Evolutionary conservation across 2,113 vertebrate species (phyloP), one percentile per base, ranked within the genome.

Genomic region (Pelusios castaneus): DNA sequence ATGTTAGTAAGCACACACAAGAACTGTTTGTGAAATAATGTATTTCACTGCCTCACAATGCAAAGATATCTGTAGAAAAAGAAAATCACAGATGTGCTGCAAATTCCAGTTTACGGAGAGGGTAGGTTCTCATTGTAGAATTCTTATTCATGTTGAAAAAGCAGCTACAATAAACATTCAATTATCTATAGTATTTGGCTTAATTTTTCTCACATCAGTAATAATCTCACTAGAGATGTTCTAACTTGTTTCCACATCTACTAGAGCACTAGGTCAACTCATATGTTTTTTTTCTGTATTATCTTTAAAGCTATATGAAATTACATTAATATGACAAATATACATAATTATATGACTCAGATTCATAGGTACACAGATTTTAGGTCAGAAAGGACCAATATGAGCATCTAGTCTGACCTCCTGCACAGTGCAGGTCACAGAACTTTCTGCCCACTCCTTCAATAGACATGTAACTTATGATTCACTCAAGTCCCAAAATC

Each of bases 1-100:
- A n/a, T 70, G 2, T 63, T 10, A 82, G 4, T 92, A 94, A 92
- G 4, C 4, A 51, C 22, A 49, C 21, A 31, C 2, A 92, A 82
- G 12, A 86, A 60, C 76, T 51, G 55, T 89, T 73, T 93, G 60
- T 83, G 80, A 96, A 97, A 92, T 88, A 27, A 88, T 17, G 82
- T 2, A 38, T 49, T 73, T 84, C 27, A 84, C 76, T 77, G 38
- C 3, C 1, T 4, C 52, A 29, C 43, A 87, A 93, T 76, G 41
- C 6, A 88, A 89, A 22, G 75, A 56, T 8, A 31, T 87, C 7
- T 17, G 77, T 8, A 58, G 70, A 73, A 60, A 10, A 88, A n/a
- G n/a, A 89, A 24, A 80, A 38, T 29, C n/a, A 86, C 19, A 47
- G n/a, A n/a, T n/a, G 34, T 34, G 91, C 10, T 31, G 4, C 47